Conservation (phyloP, 2,888 invertebrate species). For the Branchellion lobata region DNA sequence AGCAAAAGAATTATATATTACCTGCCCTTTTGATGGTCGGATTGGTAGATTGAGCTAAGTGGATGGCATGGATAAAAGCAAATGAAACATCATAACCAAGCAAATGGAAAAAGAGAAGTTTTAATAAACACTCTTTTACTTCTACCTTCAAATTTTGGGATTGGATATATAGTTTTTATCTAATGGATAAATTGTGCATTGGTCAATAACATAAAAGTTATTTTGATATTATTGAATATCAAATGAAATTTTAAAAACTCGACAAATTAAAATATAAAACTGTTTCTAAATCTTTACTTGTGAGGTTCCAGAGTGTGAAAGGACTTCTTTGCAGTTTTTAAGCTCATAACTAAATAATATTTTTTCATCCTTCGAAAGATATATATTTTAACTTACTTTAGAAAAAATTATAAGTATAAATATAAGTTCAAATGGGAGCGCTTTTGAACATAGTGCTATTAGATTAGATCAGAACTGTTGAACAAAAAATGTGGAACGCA, state of each 20-base stretch:
- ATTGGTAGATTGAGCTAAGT: slow-evolving; percentile 58
- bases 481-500: background rate
- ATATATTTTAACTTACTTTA: no score
- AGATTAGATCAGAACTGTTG: no score
- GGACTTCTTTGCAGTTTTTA: no score
- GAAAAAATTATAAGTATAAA: no score
- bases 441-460: no score
- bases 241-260: background rate
- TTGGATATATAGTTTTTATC: background rate
- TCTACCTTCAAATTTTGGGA: slow-evolving; percentile 51
- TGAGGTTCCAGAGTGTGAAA: no score
- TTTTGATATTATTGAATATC: background rate
- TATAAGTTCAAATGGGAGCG: no score
- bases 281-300: background rate
- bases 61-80: slow-evolving; percentile 59
- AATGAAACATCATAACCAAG: slow-evolving; percentile 60
- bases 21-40: slow-evolving; percentile 58
- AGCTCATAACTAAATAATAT: no score
- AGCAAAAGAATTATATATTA: slow-evolving; percentile 50
- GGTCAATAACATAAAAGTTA: background rate
- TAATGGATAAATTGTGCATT: background rate
- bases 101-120: slow-evolving; percentile 58
- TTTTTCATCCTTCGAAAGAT: no score
- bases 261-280: background rate
- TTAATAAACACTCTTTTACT: slow-evolving; percentile 56